phyloP scores from a whole-genome alignment of 2,113 vertebrate species.

The Rhinoptilus africanus region DNA sequence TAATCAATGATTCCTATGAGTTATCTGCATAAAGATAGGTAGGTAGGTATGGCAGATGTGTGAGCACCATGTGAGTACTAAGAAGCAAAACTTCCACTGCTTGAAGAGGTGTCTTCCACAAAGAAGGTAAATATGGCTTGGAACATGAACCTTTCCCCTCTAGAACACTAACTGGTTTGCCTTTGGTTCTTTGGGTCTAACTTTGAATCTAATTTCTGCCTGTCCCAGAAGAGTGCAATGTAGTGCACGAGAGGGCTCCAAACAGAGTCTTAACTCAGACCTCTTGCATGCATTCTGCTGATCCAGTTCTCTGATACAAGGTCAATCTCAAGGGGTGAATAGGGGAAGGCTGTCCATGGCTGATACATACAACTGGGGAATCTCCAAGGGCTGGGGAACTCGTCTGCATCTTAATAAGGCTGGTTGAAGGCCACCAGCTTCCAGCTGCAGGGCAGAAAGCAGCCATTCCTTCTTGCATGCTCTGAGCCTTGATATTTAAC shows the following conservation, averaged over 20 bases:
- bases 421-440: neutral
- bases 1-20: neutral
- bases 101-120: neutral
- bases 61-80: neutral
- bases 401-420: neutral
- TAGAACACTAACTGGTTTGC: neutral
- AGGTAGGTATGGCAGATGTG: neutral
- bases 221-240: neutral
- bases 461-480: neutral
- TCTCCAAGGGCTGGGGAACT: neutral
- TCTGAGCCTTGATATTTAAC: neutral
- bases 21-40: neutral
- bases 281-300: neutral
- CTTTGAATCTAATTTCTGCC: neutral
- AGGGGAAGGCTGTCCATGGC: neutral
- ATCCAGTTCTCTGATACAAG: neutral
- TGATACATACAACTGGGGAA: neutral
- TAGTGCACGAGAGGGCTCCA: neutral
- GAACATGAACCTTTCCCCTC: neutral
- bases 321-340: neutral
- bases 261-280: neutral
- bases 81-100: neutral
- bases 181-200: neutral
- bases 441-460: neutral
- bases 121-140: neutral